Percentiles rank a stretch among this genome's conserved stretches.
Evolutionary conservation across 2,797 vertebrate species (phyloP).

Genomic region (Parauchenoglanis ngamensis): DNA sequence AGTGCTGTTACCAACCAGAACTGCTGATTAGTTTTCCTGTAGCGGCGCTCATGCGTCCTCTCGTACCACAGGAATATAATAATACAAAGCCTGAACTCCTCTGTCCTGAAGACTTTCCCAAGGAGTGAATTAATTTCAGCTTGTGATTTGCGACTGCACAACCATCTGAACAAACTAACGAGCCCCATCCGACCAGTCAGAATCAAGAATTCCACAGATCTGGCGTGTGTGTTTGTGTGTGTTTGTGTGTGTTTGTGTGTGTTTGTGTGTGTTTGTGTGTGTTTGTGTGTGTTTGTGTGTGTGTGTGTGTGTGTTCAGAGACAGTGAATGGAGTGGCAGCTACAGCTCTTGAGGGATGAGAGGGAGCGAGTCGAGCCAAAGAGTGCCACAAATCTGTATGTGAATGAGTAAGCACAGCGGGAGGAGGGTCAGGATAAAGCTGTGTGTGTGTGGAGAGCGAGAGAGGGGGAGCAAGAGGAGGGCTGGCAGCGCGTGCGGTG

Average conservation of each 20-base stretch:
- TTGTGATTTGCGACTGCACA: neutral
- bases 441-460: slow-evolving; percentile 12
- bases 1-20: neutral
- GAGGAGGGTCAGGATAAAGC: slow-evolving; percentile 15
- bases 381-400: slow-evolving; percentile 35
- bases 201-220: neutral
- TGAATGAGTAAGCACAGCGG: slow-evolving; percentile 48
- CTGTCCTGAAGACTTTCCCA: neutral
- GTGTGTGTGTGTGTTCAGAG: neutral
- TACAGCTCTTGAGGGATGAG: neutral
- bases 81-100: no score
- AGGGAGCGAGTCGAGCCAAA: neutral
- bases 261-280: no score
- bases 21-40: neutral
- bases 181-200: neutral
- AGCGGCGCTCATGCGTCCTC: neutral
- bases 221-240: neutral
- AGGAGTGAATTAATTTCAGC: neutral
- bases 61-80: neutral
- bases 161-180: no score
- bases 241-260: neutral
- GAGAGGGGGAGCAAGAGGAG: neutral
- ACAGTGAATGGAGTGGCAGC: neutral
- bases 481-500: slow-evolving; percentile 27
- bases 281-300: no score